Evolutionary conservation across 2,797 vertebrate genomes (phyloP).

Genomic region (Schizopygopsis pylzovi): DNA sequence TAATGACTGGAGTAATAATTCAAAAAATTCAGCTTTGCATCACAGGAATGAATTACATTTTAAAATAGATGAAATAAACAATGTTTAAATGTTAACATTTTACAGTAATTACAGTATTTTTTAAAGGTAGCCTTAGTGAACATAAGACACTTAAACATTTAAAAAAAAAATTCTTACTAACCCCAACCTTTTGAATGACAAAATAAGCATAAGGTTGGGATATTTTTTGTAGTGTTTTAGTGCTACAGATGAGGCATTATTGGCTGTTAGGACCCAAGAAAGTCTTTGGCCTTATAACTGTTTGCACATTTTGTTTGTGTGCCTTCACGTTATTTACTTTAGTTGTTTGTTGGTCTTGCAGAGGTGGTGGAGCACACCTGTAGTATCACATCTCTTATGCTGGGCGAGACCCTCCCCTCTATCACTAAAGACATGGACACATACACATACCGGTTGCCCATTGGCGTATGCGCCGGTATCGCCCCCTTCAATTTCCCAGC

Average conservation of each 20-base stretch:
- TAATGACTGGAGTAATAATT: background rate
- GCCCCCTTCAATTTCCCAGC: conserved; percentile 96
- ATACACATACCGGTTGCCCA: conserved; percentile 88
- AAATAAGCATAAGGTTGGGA: background rate
- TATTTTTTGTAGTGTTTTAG: background rate
- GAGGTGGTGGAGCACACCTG: conserved; percentile 97
- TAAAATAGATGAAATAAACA: background rate
- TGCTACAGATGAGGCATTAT: background rate
- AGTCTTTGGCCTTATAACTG: background rate
- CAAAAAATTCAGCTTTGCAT: background rate
- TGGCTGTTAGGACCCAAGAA: background rate
- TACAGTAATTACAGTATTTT: background rate
- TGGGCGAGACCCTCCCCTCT: conserved; percentile 94
- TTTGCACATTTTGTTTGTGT: conserved; percentile 1
- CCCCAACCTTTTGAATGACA: background rate
- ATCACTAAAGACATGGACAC: conserved; percentile 98
- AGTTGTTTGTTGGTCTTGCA: conserved; percentile 65
- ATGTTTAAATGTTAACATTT: background rate
- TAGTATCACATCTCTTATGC: conserved; percentile 92
- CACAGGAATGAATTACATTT: background rate
- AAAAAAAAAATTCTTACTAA: background rate
- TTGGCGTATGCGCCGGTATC: conserved; percentile 93
- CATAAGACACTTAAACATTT: too few species aligned
- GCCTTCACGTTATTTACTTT: background rate
- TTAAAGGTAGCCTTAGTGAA: background rate